Percentiles rank a stretch among this genome's conserved stretches.
Conservation (phyloP, 2,888 invertebrate species). For the Sesamia inferens region DNA sequence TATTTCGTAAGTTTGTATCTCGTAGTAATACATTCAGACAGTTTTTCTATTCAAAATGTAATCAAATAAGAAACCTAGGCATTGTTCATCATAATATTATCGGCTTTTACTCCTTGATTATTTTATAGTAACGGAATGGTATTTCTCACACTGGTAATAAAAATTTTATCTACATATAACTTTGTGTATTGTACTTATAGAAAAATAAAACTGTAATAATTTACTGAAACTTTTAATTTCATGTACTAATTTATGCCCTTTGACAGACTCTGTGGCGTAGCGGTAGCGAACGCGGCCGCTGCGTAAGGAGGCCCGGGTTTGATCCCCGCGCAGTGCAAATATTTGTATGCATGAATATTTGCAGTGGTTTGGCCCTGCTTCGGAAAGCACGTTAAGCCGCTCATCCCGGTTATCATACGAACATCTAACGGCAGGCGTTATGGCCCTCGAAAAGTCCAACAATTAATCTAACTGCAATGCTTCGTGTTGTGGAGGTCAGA, state of each 20-base stretch:
- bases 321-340: no score
- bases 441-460: no score
- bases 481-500: no score
- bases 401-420: no score
- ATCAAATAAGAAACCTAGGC: background rate
- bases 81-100: slow-evolving; percentile 10
- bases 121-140: slow-evolving; percentile 20
- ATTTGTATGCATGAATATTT: no score
- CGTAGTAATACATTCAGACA: slow-evolving; percentile 3
- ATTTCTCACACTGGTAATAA: slow-evolving; percentile 25
- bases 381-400: no score
- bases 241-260: background rate
- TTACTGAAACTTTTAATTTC: slow-evolving; percentile 13
- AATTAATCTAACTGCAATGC: no score
- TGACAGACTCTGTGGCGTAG: no score
- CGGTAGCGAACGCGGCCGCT: no score
- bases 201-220: slow-evolving; percentile 50
- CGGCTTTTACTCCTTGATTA: slow-evolving; percentile 41
- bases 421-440: no score
- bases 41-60: slow-evolving; percentile 18
- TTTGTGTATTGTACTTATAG: slow-evolving; percentile 56
- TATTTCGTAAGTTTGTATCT: slow-evolving; percentile 20
- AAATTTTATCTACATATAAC: slow-evolving; percentile 28
- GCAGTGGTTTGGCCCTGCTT: no score
- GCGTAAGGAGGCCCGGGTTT: no score